Percentiles rank a stretch among this genome's conserved stretches.
Evolutionary conservation across 2,797 vertebrate genomes (phyloP).

Genomic region (Mus spretus): DNA sequence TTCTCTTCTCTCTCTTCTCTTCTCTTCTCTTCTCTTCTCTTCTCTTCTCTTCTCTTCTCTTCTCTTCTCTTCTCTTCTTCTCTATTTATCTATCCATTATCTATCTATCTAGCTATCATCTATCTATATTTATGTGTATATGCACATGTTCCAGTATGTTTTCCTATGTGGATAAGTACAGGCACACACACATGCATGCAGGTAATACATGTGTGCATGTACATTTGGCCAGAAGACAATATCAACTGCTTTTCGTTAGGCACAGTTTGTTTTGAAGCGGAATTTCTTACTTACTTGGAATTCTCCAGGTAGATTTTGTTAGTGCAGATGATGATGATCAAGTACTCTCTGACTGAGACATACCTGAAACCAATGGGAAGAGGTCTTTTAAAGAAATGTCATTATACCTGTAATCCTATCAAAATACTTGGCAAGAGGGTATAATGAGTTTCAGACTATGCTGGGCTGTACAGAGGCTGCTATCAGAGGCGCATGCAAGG

Average conservation of each 20-base stretch:
- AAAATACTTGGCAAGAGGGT: not conserved
- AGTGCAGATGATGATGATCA: not conserved
- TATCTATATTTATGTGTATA: not conserved
- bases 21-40: too few relatives aligned
- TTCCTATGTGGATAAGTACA: not conserved
- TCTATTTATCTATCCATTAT: too few relatives aligned
- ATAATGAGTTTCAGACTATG: not conserved
- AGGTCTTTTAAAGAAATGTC: not conserved
- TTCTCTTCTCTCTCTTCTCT: too few relatives aligned
- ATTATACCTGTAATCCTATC: not conserved
- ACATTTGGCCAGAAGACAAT: not conserved
- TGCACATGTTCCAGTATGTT: not conserved
- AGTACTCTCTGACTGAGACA: not conserved
- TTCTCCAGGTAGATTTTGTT: not conserved
- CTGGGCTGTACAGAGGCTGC: not conserved
- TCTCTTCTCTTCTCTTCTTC: too few relatives aligned
- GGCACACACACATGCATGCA: not conserved
- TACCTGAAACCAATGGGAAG: not conserved
- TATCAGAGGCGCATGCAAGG: not conserved
- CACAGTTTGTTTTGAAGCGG: not conserved
- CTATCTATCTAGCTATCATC: not conserved
- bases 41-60: too few relatives aligned
- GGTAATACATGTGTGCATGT: not conserved
- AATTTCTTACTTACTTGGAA: not conserved
- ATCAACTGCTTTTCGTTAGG: not conserved